Conservation (phyloP, 2,888 invertebrate genomes). For the Eristalis intricaria region DNA sequence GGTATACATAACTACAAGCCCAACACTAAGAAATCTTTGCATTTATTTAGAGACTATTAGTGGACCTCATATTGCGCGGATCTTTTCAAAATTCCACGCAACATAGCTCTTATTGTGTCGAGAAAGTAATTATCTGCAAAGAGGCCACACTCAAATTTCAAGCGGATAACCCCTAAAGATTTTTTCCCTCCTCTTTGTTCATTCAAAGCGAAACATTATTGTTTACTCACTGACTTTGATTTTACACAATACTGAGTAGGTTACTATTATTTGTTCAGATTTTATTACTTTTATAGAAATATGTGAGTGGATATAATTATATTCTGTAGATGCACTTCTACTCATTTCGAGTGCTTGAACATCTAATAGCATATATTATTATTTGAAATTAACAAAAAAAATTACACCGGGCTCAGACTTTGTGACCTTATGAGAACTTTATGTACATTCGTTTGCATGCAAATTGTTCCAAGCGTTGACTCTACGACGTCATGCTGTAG, state of each 20-base stretch:
- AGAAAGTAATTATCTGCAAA: slow-evolving; percentile 49
- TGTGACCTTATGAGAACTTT: neutral
- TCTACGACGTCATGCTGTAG: too few species aligned
- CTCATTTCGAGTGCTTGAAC: neutral
- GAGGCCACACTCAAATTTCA: slow-evolving; percentile 43
- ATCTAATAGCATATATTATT: neutral
- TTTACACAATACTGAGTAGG: neutral
- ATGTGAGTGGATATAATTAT: neutral
- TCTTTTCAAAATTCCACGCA: slow-evolving; percentile 33
- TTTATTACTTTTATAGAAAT: neutral
- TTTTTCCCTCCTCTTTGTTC: neutral
- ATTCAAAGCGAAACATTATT: neutral
- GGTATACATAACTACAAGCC: neutral
- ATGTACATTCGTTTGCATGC: too few species aligned
- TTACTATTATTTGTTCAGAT: neutral
- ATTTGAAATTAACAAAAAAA: neutral
- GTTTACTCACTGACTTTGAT: neutral
- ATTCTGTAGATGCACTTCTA: neutral
- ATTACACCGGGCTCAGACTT: neutral
- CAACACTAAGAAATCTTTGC: slow-evolving; percentile 9
- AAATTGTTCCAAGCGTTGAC: too few species aligned
- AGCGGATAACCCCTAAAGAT: slow-evolving; percentile 16
- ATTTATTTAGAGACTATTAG: slow-evolving; percentile 55
- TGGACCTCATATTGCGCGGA: slow-evolving; percentile 47
- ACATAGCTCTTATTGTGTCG: slow-evolving; percentile 13